Percentiles rank a stretch among this genome's conserved stretches.
phyloP scores from a whole-genome alignment of 2,888 invertebrate species.

The Drosophila nigricruria region DNA sequence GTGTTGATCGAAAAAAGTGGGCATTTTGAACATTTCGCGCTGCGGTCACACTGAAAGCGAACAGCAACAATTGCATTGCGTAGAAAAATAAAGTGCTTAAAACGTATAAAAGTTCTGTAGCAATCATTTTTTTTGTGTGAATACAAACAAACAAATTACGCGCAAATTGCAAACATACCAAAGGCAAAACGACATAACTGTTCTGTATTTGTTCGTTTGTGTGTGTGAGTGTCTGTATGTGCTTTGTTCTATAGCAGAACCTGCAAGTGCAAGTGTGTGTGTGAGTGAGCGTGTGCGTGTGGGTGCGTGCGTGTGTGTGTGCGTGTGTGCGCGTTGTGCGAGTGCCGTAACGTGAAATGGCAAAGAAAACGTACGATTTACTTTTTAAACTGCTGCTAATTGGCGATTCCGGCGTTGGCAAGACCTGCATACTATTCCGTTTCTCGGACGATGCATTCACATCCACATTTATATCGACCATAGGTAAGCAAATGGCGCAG shows the following conservation, averaged over 20 bases:
- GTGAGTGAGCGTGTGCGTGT: slow-evolving; percentile 21
- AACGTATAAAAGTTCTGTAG: slow-evolving; percentile 17
- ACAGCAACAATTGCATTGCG: slow-evolving; percentile 73
- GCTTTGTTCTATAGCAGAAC: slow-evolving; percentile 51
- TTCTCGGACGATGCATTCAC: slow-evolving; percentile 98
- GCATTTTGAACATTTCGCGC: not conserved
- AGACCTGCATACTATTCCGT: slow-evolving; percentile 96
- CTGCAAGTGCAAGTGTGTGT: slow-evolving; percentile 24
- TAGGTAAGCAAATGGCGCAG: slow-evolving; percentile 89
- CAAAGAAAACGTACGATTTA: slow-evolving; percentile 97
- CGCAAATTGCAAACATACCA: slow-evolving; percentile 28
- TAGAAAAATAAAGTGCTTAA: slow-evolving; percentile 59
- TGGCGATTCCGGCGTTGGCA: slow-evolving; percentile 97
- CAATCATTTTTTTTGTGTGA: slow-evolving; percentile 8
- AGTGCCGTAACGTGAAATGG: slow-evolving; percentile 88
- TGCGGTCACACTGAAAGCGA: slow-evolving; percentile 41
- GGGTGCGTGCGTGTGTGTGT: slow-evolving; percentile 34
- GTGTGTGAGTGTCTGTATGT: slow-evolving; percentile 15
- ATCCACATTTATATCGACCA: slow-evolving; percentile 97
- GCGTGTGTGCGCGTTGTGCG: slow-evolving; percentile 55
- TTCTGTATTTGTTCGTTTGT: slow-evolving; percentile 29
- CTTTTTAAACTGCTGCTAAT: slow-evolving; percentile 96
- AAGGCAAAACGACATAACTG: slow-evolving; percentile 5
- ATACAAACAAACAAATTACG: slow-evolving; percentile 12
- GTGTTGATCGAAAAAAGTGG: not conserved